Conservation (phyloP, 2,888 invertebrate species). For the Archips xylosteana region DNA sequence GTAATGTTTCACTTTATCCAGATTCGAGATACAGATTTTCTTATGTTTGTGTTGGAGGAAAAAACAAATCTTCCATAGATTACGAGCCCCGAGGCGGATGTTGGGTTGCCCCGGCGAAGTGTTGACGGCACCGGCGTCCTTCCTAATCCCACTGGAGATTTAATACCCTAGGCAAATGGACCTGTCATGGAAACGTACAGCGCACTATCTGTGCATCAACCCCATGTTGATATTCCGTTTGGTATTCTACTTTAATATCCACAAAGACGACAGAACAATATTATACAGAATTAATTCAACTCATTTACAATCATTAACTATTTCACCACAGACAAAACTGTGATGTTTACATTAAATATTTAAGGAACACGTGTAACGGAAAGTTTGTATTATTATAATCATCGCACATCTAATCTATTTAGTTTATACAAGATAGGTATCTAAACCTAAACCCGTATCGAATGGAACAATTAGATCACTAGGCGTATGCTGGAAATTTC, state of each 20-base stretch:
- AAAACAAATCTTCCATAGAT: constrained; percentile 39
- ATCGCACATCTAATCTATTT: constrained; percentile 7
- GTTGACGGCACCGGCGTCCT: constrained; percentile 56
- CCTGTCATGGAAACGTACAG: constrained; percentile 39
- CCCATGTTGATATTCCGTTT: constrained; percentile 16
- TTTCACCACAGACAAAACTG: not conserved
- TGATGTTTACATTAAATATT: not conserved
- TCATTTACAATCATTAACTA: not conserved
- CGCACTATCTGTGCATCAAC: constrained; percentile 20
- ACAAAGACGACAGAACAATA: constrained; percentile 14
- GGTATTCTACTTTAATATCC: constrained; percentile 2
- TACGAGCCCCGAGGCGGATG: constrained; percentile 30
- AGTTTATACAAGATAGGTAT: constrained; percentile 13
- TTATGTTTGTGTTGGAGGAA: constrained; percentile 32
- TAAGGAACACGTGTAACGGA: not conserved
- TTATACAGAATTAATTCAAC: constrained; percentile 8
- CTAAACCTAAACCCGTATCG: constrained; percentile 9
- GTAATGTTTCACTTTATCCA: constrained; percentile 16
- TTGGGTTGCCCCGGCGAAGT: constrained; percentile 54
- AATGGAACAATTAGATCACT: constrained; percentile 8
- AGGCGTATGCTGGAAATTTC: constrained; percentile 27
- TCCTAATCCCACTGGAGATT: constrained; percentile 58
- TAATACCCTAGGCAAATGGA: constrained; percentile 61
- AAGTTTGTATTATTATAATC: constrained; percentile 1
- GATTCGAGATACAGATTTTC: constrained; percentile 9